Evolutionary conservation across 2,797 vertebrate species (phyloP).

Genomic region (Amphiprion clarkii): DNA sequence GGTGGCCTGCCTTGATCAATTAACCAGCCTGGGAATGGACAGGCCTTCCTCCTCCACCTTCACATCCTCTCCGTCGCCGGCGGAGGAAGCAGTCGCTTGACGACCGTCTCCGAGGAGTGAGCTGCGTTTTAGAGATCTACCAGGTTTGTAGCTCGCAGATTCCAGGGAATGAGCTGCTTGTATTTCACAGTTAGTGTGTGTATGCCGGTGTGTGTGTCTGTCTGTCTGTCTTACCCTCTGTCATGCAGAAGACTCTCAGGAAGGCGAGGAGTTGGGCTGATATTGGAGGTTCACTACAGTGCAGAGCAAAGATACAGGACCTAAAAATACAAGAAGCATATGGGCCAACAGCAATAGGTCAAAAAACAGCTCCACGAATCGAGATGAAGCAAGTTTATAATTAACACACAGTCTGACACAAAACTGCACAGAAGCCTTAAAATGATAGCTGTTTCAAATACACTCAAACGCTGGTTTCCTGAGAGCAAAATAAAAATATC

Average conservation of each 20-base stretch:
- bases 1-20: constrained; percentile 79
- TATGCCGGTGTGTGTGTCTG: neutral
- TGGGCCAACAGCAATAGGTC: neutral
- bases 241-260: constrained; percentile 98
- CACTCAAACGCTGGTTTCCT: too few species aligned
- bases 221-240: constrained; percentile 88
- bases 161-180: constrained; percentile 5
- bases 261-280: constrained; percentile 97
- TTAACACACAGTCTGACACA: too few species aligned
- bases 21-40: constrained; percentile 65
- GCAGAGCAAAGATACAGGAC: constrained; percentile 95
- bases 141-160: constrained; percentile 18
- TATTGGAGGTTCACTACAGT: constrained; percentile 94
- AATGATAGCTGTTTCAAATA: too few species aligned
- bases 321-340: constrained; percentile 73
- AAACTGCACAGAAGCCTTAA: too few species aligned
- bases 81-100: constrained; percentile 33
- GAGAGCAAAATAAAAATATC: neutral
- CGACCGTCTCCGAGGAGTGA: neutral
- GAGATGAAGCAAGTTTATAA: too few species aligned
- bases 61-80: neutral
- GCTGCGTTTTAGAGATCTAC: constrained; percentile 24
- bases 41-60: constrained; percentile 35
- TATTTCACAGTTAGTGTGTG: constrained; percentile 7
- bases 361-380: neutral